These are phyloP conservation scores for Eudasyphora cyanicolor DNA, from an alignment of 2,888 invertebrate species.

Conservation along the genomic window DNA sequence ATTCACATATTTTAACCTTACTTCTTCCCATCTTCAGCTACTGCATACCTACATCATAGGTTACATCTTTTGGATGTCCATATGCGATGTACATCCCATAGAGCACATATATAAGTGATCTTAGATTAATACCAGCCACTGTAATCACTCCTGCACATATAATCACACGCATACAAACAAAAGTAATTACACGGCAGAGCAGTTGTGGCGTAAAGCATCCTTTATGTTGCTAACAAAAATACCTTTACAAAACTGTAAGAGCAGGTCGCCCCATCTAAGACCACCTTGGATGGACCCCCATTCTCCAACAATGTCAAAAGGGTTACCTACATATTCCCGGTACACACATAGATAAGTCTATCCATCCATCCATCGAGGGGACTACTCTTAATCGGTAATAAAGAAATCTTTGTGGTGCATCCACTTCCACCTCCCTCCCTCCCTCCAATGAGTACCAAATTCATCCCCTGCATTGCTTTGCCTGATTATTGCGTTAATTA, in stretches of 20 bases:
- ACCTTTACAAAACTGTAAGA: not conserved
- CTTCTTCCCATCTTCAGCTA: too few relatives aligned
- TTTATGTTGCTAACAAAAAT: slow-evolving; percentile 7
- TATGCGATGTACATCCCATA: too few relatives aligned
- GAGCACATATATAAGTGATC: too few relatives aligned
- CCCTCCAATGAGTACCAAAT: not conserved
- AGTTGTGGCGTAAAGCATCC: not conserved
- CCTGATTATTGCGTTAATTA: slow-evolving; percentile 65
- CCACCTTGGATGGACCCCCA: slow-evolving; percentile 27
- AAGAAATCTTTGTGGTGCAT: not conserved
- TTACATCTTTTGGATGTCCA: too few relatives aligned
- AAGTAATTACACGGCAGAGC: slow-evolving; percentile 5
- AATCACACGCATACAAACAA: not conserved
- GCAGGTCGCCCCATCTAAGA: not conserved
- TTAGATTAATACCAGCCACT: not conserved
- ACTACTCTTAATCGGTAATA: not conserved
- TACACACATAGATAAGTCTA: not conserved
- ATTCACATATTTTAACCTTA: too few relatives aligned
- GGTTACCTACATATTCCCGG: too few relatives aligned
- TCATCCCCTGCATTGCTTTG: not conserved
- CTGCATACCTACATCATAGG: too few relatives aligned
- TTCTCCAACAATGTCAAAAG: too few relatives aligned
- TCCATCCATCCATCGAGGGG: not conserved
- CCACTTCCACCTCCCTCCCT: not conserved
- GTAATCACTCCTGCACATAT: slow-evolving; percentile 11